Evolutionary conservation across 2,888 invertebrate genomes (phyloP), one percentile per base, ranked within the genome.

Genomic region (Micoletzkya japonica): DNA sequence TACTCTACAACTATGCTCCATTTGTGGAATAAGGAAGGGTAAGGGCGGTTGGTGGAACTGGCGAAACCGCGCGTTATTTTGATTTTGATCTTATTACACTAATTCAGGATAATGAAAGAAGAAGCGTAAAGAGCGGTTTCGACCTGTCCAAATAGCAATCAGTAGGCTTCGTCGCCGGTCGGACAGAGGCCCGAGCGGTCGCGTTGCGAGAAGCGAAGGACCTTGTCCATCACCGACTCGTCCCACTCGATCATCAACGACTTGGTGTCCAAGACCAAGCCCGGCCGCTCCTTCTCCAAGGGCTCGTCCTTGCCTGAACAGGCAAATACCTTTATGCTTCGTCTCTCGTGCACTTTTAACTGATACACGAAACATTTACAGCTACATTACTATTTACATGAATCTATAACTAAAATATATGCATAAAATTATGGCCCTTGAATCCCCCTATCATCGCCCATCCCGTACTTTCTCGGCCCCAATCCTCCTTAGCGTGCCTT

Each of bases 171-270:
- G 14, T 66, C 52, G 17, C 37, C 54, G 2, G 37, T 36, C 7
- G 68, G 68, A 17, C 78, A 78, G 34, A 75, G 77, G 56, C 78
- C 78, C 34, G 72, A 67, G 59, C 77, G 74, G 66, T 78, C 77
- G 28, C 75, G 75, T 49, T 77, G 75, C 0, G 78, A 76, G 71
- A 78, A 78, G 30, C 78, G 78, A 52, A 78, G 70, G 2, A 77
- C 75, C 71, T 81, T 79, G 32, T 82, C 83, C 74, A 78, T 76
- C 20, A 82, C 73, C 54, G 78, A 77, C 6, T 78, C 77, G 24
- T 74, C 74, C 84, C 84, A 84, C 49, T 83, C 83, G 32, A 82
- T 76, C 72, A 84, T 67, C 7, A 84, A 72, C 6, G 81, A 76
- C 70, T 82, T 78, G 2, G 72, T 67, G 71, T 82, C 79, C 63